Percentiles rank a stretch among this genome's conserved stretches.
phyloP scores from a whole-genome alignment of 2,888 invertebrate species.

The Agrochola lota region DNA sequence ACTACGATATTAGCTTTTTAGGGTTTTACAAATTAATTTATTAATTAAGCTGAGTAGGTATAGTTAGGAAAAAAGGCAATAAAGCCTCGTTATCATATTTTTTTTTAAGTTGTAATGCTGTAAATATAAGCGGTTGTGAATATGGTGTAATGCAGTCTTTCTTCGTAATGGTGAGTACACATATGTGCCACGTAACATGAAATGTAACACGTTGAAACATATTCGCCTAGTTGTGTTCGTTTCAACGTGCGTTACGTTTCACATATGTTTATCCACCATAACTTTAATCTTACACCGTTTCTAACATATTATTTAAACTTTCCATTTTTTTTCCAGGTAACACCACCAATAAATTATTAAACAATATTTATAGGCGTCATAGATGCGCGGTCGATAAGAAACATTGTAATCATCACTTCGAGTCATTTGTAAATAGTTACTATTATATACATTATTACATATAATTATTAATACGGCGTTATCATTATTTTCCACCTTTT shows the following conservation, averaged over 20 bases:
- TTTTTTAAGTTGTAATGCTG: too few species aligned
- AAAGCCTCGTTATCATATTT: too few species aligned
- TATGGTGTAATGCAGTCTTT: background rate
- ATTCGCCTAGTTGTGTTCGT: background rate
- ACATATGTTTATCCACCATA: background rate
- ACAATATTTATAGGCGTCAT: slow-evolving; percentile 59
- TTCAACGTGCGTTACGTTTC: background rate
- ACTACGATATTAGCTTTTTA: background rate
- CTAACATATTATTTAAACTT: background rate
- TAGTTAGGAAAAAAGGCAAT: background rate
- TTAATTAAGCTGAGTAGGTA: background rate
- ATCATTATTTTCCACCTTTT: slow-evolving; percentile 60
- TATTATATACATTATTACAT: slow-evolving; percentile 70
- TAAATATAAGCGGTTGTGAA: too few species aligned
- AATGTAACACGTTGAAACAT: background rate
- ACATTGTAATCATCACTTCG: slow-evolving; percentile 67
- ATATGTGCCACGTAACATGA: background rate
- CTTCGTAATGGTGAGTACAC: background rate
- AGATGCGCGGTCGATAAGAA: slow-evolving; percentile 56
- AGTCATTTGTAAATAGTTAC: slow-evolving; percentile 77
- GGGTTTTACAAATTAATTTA: background rate
- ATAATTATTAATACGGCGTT: slow-evolving; percentile 61
- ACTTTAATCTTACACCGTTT: background rate
- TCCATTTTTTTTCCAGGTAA: slow-evolving; percentile 63
- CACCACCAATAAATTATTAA: slow-evolving; percentile 46